Percentiles rank a stretch among this genome's conserved stretches.
Evolutionary conservation across 2,888 invertebrate genomes (phyloP).

Genomic region (Rhingia rostrata): DNA sequence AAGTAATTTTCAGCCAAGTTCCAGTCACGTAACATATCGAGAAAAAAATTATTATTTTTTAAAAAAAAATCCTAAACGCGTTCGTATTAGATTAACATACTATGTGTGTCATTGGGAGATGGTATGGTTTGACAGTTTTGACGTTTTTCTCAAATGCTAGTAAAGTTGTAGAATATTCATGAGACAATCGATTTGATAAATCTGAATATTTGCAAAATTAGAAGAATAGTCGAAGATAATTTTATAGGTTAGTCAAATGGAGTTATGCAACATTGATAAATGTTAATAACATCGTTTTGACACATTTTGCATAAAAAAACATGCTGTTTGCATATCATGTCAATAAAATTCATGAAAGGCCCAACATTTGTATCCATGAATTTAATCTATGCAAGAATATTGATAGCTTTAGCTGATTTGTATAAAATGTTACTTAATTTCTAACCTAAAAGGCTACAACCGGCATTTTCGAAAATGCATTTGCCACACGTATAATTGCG

Average conservation of each 20-base stretch:
- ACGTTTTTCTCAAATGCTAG: background rate
- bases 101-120: too few species aligned
- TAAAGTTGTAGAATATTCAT: slow-evolving; percentile 9
- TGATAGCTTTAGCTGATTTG: too few species aligned
- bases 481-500: too few species aligned
- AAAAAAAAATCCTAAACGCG: background rate
- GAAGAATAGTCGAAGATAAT: background rate
- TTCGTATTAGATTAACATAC: background rate
- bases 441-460: too few species aligned
- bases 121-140: background rate
- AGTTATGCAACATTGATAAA: background rate
- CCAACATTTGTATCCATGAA: too few species aligned
- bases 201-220: background rate
- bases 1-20: background rate
- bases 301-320: too few species aligned
- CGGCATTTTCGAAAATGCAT: too few species aligned
- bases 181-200: background rate
- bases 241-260: background rate
- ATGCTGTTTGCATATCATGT: too few species aligned
- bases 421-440: too few species aligned
- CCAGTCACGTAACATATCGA: background rate
- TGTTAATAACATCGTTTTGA: too few species aligned
- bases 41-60: background rate
- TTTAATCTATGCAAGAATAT: too few species aligned
- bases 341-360: too few species aligned